Evolutionary conservation across 2,113 vertebrate species (phyloP).

Genomic region (Emberiza fucata): DNA sequence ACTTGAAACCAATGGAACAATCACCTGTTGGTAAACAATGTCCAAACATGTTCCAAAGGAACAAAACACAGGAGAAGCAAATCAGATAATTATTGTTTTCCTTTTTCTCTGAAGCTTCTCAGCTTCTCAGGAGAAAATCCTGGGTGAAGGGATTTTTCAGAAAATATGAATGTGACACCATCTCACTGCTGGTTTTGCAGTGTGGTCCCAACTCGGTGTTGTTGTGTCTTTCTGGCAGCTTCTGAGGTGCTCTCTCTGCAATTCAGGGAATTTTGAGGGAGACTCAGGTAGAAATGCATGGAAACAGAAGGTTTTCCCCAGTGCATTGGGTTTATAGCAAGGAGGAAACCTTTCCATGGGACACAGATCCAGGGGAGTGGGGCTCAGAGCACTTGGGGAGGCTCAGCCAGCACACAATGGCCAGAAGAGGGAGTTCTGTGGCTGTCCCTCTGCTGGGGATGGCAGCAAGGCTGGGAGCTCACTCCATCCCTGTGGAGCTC

Average conservation of each 20-base stretch:
- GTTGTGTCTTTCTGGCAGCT: background rate
- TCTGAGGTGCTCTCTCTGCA: background rate
- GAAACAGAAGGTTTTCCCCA: background rate
- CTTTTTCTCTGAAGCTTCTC: too few relatives aligned
- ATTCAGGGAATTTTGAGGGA: background rate
- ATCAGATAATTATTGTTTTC: too few relatives aligned
- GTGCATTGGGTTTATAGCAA: background rate
- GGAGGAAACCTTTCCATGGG: background rate
- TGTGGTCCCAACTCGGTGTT: background rate
- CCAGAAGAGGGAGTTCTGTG: conserved; percentile 37
- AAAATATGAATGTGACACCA: too few relatives aligned
- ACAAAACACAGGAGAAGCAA: too few relatives aligned
- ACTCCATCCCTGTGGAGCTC: fast-evolving
- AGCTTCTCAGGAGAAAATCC: too few relatives aligned
- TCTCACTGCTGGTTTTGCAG: background rate
- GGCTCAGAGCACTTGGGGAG: background rate
- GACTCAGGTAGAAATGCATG: background rate
- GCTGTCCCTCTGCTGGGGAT: background rate
- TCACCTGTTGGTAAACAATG: too few relatives aligned
- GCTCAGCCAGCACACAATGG: background rate
- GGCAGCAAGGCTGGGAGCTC: background rate
- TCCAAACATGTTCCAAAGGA: too few relatives aligned
- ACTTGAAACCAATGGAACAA: too few relatives aligned
- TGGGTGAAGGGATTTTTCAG: too few relatives aligned
- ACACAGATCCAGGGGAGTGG: background rate